A percentile compares a stretch with the other conserved stretches of the same genome.
These are phyloP conservation scores for Pongo pygmaeus DNA, from an alignment of 2,113 vertebrate genomes.

Conservation along the genomic window DNA sequence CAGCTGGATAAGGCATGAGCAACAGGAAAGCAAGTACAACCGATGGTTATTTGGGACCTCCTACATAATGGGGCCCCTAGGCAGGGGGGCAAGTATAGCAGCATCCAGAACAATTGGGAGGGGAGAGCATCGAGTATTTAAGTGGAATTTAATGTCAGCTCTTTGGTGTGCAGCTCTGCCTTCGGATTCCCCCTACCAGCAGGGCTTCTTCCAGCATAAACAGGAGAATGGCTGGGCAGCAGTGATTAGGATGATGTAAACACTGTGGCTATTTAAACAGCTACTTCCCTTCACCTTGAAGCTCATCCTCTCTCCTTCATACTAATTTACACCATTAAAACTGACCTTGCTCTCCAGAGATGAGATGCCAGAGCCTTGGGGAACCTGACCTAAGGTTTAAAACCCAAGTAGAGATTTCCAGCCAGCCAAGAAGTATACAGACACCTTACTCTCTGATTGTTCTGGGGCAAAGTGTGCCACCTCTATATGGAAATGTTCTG, in stretches of 20 bases:
- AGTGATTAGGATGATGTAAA: neutral
- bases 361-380: neutral
- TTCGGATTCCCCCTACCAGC: neutral
- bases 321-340: slow-evolving; percentile 28
- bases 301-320: neutral
- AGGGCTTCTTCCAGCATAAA: neutral
- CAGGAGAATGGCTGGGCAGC: neutral
- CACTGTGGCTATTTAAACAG: neutral
- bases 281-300: neutral
- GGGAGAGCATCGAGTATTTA: neutral
- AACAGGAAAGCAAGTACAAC: neutral
- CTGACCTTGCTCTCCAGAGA: slow-evolving; percentile 9
- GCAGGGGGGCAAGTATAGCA: neutral
- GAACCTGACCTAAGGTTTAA: slow-evolving; percentile 37
- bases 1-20: neutral
- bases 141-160: neutral
- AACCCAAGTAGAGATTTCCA: slow-evolving; percentile 49
- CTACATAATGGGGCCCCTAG: too few relatives aligned
- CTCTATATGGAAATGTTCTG: slow-evolving; percentile 1
- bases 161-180: neutral
- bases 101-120: neutral
- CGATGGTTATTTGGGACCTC: neutral
- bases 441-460: slow-evolving; percentile 41
- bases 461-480: neutral
- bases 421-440: slow-evolving; percentile 27